These are phyloP conservation scores for Otocyon megalotis DNA, from an alignment of 2,113 vertebrate genomes.

Conservation along the genomic window DNA sequence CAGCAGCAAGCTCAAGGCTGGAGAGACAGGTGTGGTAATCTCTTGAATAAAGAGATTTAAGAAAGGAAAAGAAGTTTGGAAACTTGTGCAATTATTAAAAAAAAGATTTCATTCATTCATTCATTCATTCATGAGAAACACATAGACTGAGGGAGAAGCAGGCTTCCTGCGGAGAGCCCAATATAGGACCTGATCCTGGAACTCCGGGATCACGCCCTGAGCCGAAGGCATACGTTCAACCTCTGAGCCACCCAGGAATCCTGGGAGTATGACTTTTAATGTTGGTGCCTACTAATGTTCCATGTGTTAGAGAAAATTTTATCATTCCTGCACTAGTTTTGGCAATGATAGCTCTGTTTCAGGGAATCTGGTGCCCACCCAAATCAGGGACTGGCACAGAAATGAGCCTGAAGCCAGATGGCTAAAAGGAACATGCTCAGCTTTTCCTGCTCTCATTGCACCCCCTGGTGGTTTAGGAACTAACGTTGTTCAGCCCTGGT, in stretches of 20 bases:
- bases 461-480: conserved; percentile 75
- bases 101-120: no score
- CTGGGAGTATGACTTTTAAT: conserved; percentile 31
- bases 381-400: not conserved
- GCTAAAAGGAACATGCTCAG: not conserved
- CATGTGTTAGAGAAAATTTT: conserved; percentile 1
- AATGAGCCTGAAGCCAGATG: not conserved
- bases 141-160: no score
- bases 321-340: conserved; percentile 11
- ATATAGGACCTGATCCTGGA: no score
- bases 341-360: not conserved
- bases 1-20: not conserved
- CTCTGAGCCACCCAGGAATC: no score
- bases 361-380: not conserved
- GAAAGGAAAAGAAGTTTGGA: not conserved
- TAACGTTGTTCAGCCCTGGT: not conserved
- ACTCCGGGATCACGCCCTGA: no score
- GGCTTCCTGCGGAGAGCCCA: no score
- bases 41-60: not conserved
- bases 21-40: not conserved
- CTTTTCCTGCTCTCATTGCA: conserved; percentile 70
- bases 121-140: no score
- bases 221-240: no score
- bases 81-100: not conserved
- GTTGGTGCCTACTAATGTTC: not conserved